Evolutionary conservation across 2,888 invertebrate species (phyloP), one percentile per base, ranked within the genome.

Genomic region (Dasypogon diadema): DNA sequence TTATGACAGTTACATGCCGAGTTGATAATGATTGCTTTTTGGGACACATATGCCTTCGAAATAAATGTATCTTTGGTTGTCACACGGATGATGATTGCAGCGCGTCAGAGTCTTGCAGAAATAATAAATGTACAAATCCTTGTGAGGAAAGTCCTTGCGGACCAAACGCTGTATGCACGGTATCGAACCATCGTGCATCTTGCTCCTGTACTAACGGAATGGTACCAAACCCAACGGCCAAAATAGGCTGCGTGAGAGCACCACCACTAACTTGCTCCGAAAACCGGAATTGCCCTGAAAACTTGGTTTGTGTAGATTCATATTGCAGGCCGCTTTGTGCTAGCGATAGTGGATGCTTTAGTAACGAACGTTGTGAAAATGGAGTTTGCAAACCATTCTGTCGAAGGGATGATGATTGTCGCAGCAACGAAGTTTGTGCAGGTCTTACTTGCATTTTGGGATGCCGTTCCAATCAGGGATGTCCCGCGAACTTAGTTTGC

Each of bases 11-110:
- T 76, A 96, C 96, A 2, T 97, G 97, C 82, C 91, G 95, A 60
- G 92, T 95, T 1, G 96, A 96, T 83, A 95, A 96, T 81, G 96
- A 97, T 82, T 97, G 96, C 81, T 96, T 96, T 90, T 88, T 96
- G 76, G 96, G 96, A 0, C 95, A 96, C 81, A 94, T 96, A 79
- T 97, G 97, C 82, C 86, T 95, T 75, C 91, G 91, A 81, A 95
- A 94, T 81, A 93, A 93, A 87, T 96, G 96, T 82, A 90, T 93
- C 76, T 92, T 92, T 80, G 96, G 96, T 46, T 97, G 96, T 83
- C 92, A 94, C 79, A 90, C 90, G 16, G 94, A 96, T 81, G 95
- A 94, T 80, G 96, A 97, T 83, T 96, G 96, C 84, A 92, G 93
- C 79, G 92, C 92, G 0, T 92, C 92, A 72, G 93, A 95, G 83